Evolutionary conservation across 2,797 vertebrate species (phyloP).

Genomic region (Carcharodon carcharias): DNA sequence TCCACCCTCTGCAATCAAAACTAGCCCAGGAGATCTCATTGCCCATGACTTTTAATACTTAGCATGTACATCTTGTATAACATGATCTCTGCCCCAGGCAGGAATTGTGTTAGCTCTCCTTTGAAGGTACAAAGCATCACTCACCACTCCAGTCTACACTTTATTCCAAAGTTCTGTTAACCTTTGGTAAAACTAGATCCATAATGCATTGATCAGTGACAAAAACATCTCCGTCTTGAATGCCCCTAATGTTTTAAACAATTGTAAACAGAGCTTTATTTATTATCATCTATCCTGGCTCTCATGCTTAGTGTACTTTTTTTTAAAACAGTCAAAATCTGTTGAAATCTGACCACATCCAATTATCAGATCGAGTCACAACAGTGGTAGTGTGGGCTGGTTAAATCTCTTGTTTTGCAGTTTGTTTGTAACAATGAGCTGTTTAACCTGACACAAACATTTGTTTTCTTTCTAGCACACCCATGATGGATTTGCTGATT

Average conservation of each 20-base stretch:
- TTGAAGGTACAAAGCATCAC: background rate
- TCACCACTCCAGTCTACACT: background rate
- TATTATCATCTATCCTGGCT: background rate
- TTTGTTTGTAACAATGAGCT: background rate
- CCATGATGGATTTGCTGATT: constrained; percentile 88
- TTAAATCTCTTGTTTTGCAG: background rate
- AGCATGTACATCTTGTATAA: background rate
- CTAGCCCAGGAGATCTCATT: background rate
- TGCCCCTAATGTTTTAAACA: background rate
- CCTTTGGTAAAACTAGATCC: background rate
- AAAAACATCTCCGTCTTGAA: background rate
- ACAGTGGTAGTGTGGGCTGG: background rate
- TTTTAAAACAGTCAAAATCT: background rate
- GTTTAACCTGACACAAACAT: background rate
- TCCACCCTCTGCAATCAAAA: background rate
- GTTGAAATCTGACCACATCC: background rate
- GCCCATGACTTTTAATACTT: background rate
- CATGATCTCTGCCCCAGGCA: background rate
- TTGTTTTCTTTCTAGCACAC: constrained; percentile 67
- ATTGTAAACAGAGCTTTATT: background rate
- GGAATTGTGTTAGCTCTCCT: background rate
- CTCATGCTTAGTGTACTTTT: background rate
- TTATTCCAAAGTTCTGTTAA: background rate
- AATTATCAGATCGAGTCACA: background rate
- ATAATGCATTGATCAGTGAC: background rate